A percentile compares a stretch with the other conserved stretches of the same genome.
Evolutionary conservation across 2,113 vertebrate species (phyloP).

Genomic region (Lagopus leucura): DNA sequence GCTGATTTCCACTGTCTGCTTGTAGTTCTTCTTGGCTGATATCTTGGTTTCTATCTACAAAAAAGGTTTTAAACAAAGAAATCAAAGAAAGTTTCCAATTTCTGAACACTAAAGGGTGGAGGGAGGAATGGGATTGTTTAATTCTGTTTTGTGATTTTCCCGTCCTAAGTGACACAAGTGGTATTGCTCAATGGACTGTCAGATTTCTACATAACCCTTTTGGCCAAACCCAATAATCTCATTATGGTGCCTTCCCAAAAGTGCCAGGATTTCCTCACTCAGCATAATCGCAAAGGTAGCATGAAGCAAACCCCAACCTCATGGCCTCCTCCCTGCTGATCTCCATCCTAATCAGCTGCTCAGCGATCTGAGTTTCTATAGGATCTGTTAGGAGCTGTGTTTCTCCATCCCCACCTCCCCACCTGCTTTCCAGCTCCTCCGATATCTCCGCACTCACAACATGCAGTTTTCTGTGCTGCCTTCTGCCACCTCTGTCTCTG

Average conservation of each 20-base stretch:
- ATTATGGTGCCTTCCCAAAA: constrained; percentile 2
- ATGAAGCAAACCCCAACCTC: neutral
- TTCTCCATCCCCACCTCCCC: neutral
- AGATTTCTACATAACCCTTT: constrained; percentile 18
- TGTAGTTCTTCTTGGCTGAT: neutral
- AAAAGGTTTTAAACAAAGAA: neutral
- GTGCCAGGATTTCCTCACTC: neutral
- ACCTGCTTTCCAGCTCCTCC: neutral
- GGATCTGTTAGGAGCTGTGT: neutral
- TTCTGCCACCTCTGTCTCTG: neutral
- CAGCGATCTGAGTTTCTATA: neutral
- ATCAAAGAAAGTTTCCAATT: neutral
- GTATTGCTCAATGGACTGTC: constrained; percentile 31
- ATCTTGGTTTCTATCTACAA: too few relatives aligned
- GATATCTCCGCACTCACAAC: neutral
- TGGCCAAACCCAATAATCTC: constrained; percentile 10
- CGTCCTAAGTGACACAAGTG: neutral
- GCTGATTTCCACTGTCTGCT: neutral
- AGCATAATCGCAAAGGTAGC: neutral
- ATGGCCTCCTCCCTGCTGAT: neutral
- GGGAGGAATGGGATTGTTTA: neutral
- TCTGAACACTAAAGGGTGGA: neutral
- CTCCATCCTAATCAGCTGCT: neutral
- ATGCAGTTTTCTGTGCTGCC: neutral
- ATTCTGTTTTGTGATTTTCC: neutral